Evolutionary conservation across 30 jellyfish, hydroid and myxozoan genomes (phyloP).

Genomic region (Hydractinia echinata): DNA sequence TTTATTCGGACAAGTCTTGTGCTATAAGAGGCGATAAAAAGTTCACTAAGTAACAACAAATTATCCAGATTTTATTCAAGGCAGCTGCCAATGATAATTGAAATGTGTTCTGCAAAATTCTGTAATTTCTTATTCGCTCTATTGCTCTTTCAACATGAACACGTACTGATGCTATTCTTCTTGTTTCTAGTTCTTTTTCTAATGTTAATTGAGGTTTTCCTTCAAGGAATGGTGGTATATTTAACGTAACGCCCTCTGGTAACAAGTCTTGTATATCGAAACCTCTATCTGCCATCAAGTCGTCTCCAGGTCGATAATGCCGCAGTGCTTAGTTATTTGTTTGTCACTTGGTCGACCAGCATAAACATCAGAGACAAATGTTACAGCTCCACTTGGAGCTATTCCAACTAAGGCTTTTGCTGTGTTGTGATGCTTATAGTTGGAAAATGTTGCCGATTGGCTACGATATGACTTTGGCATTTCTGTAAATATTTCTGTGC

Average conservation of each 20-base stretch:
- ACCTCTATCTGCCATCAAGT: slow-evolving; percentile 68
- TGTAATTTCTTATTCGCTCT: slow-evolving; percentile 37
- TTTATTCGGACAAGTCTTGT: too few species aligned
- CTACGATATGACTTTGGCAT: too few species aligned
- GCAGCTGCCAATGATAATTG: too few species aligned
- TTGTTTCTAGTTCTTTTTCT: slow-evolving; percentile 49
- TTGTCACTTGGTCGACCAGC: slow-evolving; percentile 50
- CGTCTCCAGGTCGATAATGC: slow-evolving; percentile 30
- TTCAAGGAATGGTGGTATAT: slow-evolving; percentile 56
- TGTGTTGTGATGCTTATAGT: too few species aligned
- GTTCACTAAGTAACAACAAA: too few species aligned
- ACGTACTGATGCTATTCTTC: slow-evolving; percentile 8
- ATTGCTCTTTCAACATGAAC: slow-evolving; percentile 54
- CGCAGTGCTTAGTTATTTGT: slow-evolving; percentile 28
- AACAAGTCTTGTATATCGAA: slow-evolving; percentile 33
- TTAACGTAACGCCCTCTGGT: slow-evolving; percentile 34
- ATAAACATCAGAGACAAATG: slow-evolving; percentile 55
- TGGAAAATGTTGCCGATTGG: too few species aligned
- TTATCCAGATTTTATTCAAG: too few species aligned
- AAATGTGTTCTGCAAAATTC: neutral
- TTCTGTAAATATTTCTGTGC: too few species aligned
- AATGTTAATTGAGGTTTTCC: slow-evolving; percentile 15
- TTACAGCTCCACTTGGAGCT: slow-evolving; percentile 31
- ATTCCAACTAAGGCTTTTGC: too few species aligned
- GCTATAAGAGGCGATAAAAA: too few species aligned